phyloP scores from a whole-genome alignment of 2,113 vertebrate genomes.

The Sylvietta virens region DNA sequence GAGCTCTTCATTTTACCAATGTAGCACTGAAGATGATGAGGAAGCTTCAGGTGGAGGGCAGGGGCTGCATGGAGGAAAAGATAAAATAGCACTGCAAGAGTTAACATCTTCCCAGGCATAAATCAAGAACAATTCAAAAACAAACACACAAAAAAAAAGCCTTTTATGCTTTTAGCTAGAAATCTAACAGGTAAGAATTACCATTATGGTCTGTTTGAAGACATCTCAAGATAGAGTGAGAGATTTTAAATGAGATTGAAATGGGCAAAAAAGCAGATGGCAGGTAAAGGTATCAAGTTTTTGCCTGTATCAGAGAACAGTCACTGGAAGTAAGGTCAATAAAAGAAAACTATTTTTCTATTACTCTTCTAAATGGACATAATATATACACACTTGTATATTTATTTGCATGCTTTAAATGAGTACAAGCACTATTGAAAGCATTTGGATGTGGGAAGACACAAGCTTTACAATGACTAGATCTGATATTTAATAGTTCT shows the following conservation, averaged over 20 bases:
- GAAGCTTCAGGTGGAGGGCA: not conserved
- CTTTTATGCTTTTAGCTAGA: not conserved
- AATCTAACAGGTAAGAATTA: not conserved
- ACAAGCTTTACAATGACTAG: not conserved
- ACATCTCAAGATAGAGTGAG: not conserved
- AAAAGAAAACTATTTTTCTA: not conserved
- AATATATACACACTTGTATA: not conserved
- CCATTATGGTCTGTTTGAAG: not conserved
- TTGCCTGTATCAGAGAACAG: not conserved
- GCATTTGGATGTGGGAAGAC: not conserved
- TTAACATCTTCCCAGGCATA: not conserved
- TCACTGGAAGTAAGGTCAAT: not conserved
- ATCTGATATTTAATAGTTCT: not conserved
- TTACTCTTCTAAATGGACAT: not conserved
- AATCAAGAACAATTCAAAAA: not conserved
- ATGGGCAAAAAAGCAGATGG: accelerated
- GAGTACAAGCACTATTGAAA: not conserved
- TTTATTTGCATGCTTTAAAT: not conserved
- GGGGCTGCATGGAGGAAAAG: not conserved
- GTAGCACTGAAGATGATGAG: not conserved
- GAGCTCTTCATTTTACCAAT: accelerated
- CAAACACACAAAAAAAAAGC: not conserved
- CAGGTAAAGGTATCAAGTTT: not conserved
- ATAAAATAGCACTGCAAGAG: not conserved
- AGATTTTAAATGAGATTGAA: not conserved